A percentile compares a stretch with the other conserved stretches of the same genome.
Evolutionary conservation across 2,797 vertebrate species (phyloP).

Genomic region (Pelochelys cantorii): DNA sequence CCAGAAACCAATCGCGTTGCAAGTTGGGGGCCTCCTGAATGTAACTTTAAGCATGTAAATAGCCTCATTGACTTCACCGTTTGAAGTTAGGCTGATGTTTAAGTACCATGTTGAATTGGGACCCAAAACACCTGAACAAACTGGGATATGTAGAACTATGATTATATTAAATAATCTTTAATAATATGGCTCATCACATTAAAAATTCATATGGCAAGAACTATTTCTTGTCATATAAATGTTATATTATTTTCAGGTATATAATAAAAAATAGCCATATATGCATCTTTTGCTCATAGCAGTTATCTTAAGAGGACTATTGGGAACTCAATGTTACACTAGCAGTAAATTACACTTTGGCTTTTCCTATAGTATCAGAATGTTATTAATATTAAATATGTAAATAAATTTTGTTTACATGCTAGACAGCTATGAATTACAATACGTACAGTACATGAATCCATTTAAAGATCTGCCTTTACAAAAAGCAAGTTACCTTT

Average conservation of each 20-base stretch:
- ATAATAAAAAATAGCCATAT: not conserved
- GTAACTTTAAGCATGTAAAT: not conserved
- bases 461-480: not conserved
- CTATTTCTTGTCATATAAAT: not conserved
- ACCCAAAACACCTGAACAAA: not conserved
- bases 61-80: not conserved
- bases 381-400: not conserved
- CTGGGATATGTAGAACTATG: not conserved
- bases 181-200: not conserved
- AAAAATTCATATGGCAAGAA: not conserved
- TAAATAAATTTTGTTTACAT: not conserved
- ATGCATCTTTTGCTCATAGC: not conserved
- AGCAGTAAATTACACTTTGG: not conserved
- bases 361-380: not conserved
- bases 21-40: not conserved
- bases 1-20: too few relatives aligned
- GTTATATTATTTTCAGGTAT: not conserved
- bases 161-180: not conserved
- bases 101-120: not conserved
- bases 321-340: not conserved
- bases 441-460: not conserved
- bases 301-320: not conserved
- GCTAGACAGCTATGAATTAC: not conserved
- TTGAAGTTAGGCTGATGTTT: not conserved
- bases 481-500: constrained; percentile 83